A percentile compares a stretch with the other conserved stretches of the same genome.
phyloP scores from a whole-genome alignment of 1,140 invertebrate species.

The Drosophila eugracilis region DNA sequence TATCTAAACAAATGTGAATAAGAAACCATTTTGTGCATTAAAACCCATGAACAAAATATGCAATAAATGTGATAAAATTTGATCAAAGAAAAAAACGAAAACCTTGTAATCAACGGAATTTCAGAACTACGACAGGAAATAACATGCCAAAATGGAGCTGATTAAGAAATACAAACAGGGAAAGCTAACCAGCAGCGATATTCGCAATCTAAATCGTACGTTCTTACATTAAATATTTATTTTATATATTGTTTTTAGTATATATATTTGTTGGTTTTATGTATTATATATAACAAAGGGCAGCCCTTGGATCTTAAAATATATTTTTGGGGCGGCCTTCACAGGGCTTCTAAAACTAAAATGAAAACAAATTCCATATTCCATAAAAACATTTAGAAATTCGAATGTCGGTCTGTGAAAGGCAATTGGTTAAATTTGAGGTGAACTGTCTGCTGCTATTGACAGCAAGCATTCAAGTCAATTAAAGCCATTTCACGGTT shows the following conservation, averaged over 20 bases:
- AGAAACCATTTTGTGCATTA: constrained; percentile 6
- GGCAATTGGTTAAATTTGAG: constrained; percentile 50
- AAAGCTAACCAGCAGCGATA: constrained; percentile 68
- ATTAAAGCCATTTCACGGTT: constrained; percentile 54
- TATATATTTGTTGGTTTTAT: too few species aligned
- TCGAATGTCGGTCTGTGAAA: constrained; percentile 24
- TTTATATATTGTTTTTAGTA: background rate
- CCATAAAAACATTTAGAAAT: constrained; percentile 21
- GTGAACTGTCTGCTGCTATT: constrained; percentile 44
- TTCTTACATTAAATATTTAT: constrained; percentile 16
- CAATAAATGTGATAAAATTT: constrained; percentile 13
- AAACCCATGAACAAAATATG: constrained; percentile 3
- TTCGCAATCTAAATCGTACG: constrained; percentile 73
- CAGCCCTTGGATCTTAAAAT: constrained; percentile 10
- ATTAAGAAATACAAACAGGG: constrained; percentile 79
- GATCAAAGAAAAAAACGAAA: constrained; percentile 4
- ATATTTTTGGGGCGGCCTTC: constrained; percentile 36
- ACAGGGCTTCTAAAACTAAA: background rate
- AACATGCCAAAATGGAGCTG: constrained; percentile 69
- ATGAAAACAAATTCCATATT: constrained; percentile 13
- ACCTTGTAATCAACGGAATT: background rate
- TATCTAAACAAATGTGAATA: constrained; percentile 37
- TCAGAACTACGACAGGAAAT: constrained; percentile 15
- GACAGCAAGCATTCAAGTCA: constrained; percentile 65
- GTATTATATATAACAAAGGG: constrained; percentile 25